Evolutionary conservation across 2,797 vertebrate genomes (phyloP).

Genomic region (Poecile montanus): DNA sequence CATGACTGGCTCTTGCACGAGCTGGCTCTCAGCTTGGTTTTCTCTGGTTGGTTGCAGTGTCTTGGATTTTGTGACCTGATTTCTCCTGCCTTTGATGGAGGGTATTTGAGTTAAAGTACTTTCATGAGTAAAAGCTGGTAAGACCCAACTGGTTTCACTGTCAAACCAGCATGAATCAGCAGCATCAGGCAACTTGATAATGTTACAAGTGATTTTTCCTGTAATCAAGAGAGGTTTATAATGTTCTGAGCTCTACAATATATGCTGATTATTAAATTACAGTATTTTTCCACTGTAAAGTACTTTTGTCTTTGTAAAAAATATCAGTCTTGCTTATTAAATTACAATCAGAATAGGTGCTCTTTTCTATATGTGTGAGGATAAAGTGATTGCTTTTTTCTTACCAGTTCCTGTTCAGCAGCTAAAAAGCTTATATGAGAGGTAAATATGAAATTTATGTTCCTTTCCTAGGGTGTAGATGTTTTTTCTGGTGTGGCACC

Average conservation of each 20-base stretch:
- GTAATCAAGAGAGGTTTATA: neutral
- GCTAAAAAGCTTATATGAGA: neutral
- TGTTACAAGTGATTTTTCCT: neutral
- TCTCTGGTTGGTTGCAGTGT: neutral
- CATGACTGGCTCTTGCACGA: neutral
- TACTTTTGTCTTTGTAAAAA: neutral
- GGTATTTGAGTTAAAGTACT: neutral
- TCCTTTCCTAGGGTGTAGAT: neutral
- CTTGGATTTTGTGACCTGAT: neutral
- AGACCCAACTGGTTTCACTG: neutral
- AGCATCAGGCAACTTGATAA: neutral
- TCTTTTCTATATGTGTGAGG: neutral
- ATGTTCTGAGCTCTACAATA: neutral
- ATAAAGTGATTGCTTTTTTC: neutral
- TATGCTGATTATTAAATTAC: neutral
- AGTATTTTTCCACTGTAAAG: neutral
- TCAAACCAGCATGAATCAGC: neutral
- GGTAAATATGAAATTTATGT: neutral
- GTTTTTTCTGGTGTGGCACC: neutral
- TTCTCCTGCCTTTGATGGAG: neutral
- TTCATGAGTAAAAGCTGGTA: neutral
- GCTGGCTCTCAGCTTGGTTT: neutral
- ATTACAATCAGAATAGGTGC: conserved; percentile 8
- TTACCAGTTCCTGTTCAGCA: neutral
- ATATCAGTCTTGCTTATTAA: neutral